phyloP scores from a whole-genome alignment of 2,888 invertebrate species.

The Lutraria lutraria region DNA sequence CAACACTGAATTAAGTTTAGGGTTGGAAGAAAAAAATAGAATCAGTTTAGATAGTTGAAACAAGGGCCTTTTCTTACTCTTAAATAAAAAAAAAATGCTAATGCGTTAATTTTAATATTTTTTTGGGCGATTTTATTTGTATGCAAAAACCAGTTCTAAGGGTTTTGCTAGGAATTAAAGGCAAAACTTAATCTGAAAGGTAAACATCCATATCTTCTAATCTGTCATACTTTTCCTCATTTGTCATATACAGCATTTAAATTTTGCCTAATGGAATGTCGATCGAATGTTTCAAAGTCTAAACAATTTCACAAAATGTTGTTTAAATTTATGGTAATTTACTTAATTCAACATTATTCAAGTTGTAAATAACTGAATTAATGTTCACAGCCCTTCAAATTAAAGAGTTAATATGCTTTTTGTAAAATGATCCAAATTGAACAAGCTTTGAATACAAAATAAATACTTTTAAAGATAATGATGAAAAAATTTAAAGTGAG shows the following conservation, averaged over 20 bases:
- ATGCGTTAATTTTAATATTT: too few species aligned
- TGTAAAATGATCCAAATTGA: neutral
- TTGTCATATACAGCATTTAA: neutral
- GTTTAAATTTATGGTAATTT: neutral
- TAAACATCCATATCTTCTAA: neutral
- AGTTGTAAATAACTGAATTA: neutral
- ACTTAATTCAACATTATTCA: neutral
- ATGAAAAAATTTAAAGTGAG: too few species aligned
- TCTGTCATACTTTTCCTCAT: neutral
- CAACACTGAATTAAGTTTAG: too few species aligned
- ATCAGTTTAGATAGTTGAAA: too few species aligned
- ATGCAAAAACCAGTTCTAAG: too few species aligned
- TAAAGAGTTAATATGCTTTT: neutral
- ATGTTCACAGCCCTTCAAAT: neutral
- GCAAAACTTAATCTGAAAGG: neutral
- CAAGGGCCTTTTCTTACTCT: too few species aligned
- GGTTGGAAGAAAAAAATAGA: too few species aligned
- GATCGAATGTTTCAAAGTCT: neutral
- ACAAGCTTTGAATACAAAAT: neutral
- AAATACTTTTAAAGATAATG: neutral
- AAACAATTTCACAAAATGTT: neutral
- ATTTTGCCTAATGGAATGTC: neutral
- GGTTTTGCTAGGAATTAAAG: too few species aligned
- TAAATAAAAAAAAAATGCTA: too few species aligned
- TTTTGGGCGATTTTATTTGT: too few species aligned